Conservation (phyloP, 2,113 vertebrate species). For the Corythornis madagascariensis region DNA sequence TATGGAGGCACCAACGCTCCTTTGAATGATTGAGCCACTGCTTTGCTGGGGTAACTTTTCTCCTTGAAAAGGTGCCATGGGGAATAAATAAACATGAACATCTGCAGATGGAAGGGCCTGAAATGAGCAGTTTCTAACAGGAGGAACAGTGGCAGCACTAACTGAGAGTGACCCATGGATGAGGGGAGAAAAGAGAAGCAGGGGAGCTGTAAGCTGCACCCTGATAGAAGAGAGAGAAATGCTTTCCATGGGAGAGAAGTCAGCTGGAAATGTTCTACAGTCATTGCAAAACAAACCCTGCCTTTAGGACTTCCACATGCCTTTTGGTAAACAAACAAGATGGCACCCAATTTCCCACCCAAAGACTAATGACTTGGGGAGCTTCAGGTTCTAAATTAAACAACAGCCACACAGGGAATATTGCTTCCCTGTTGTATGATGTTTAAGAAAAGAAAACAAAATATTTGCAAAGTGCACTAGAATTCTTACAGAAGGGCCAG, state of each 20-base stretch:
- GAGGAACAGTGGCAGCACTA: not conserved
- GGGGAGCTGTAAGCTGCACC: not conserved
- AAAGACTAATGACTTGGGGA: not conserved
- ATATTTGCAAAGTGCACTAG: not conserved
- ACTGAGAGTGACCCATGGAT: not conserved
- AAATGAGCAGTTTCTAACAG: not conserved
- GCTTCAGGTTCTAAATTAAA: not conserved
- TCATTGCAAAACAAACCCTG: not conserved
- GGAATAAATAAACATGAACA: not conserved
- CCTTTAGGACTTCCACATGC: not conserved
- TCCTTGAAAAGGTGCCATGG: not conserved
- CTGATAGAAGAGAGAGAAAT: not conserved
- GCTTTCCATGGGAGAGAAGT: not conserved
- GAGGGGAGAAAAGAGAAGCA: not conserved
- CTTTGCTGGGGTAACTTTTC: not conserved
- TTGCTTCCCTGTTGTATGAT: not conserved
- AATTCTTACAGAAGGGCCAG: not conserved
- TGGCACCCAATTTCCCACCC: not conserved
- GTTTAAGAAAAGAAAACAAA: not conserved
- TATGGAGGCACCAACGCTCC: no score
- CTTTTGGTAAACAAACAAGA: not conserved
- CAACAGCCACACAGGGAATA: not conserved
- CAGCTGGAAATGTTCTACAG: not conserved
- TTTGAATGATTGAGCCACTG: rapidly evolving
- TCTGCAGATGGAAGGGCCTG: not conserved